Conservation (phyloP, 2,113 vertebrate species). For the Pipra filicauda region DNA sequence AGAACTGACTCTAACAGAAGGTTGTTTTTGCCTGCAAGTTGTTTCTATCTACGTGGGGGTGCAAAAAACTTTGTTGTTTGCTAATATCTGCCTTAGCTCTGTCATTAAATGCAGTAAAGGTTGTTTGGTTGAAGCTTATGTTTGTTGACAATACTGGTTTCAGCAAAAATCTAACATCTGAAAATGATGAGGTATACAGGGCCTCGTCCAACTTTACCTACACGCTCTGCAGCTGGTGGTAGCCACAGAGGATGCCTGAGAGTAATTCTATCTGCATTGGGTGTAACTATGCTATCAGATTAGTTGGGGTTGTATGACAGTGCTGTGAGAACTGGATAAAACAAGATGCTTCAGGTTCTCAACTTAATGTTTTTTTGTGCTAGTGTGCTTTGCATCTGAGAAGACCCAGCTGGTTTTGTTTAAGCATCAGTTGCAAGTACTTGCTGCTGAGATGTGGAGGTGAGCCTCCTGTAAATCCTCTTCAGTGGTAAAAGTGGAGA, state of each 20-base stretch:
- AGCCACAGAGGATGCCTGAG: neutral
- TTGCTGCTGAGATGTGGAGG: neutral
- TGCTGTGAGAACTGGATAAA: neutral
- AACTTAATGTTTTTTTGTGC: neutral
- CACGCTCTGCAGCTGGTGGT: neutral
- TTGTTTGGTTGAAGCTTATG: neutral
- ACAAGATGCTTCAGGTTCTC: neutral
- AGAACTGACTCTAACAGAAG: neutral
- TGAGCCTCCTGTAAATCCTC: neutral
- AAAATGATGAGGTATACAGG: fast-evolving
- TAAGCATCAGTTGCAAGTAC: neutral
- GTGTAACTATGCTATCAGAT: neutral
- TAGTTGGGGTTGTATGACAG: too few species aligned
- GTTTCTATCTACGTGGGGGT: fast-evolving
- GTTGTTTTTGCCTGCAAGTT: neutral
- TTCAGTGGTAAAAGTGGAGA: neutral
- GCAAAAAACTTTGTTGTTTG: neutral
- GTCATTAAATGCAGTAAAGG: neutral
- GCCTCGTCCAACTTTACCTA: neutral
- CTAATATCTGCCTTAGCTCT: neutral
- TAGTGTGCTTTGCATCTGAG: neutral
- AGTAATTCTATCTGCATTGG: neutral
- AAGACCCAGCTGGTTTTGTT: neutral
- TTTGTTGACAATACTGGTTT: neutral
- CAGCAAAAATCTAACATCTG: neutral